A percentile compares a stretch with the other conserved stretches of the same genome.
Conservation (phyloP, 2,113 vertebrate genomes). For the Vulpes lagopus region DNA sequence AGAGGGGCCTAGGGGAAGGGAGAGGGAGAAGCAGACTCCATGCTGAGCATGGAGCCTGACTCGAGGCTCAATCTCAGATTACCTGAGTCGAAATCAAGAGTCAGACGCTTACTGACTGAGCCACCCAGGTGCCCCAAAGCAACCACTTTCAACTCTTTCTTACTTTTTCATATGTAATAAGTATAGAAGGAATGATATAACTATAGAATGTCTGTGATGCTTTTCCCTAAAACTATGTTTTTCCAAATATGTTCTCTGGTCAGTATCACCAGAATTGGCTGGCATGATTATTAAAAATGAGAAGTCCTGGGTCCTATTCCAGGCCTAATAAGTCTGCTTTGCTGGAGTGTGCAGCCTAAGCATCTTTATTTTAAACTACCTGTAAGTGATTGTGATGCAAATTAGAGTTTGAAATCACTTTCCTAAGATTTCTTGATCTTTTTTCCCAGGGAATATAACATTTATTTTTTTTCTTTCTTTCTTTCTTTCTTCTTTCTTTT, state of each 20-base stretch:
- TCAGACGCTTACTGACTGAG: neutral
- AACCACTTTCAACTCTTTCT: neutral
- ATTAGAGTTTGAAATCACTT: constrained; percentile 12
- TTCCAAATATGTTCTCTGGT: neutral
- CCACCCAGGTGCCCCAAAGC: neutral
- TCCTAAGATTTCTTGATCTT: neutral
- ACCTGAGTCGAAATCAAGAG: neutral
- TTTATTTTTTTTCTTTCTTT: neutral
- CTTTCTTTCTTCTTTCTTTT: neutral
- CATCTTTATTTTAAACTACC: neutral
- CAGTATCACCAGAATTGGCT: neutral
- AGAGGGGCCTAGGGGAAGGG: neutral
- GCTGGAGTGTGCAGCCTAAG: neutral
- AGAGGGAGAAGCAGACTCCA: neutral
- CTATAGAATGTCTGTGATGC: neutral
- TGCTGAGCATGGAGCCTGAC: neutral
- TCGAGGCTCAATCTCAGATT: neutral
- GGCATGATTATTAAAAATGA: neutral
- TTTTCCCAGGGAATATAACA: neutral
- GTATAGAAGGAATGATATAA: neutral
- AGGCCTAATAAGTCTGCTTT: neutral
- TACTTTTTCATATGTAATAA: neutral
- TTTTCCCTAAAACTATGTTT: neutral
- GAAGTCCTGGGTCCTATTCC: neutral
- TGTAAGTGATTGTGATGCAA: neutral